These are phyloP conservation scores for Poeciliopsis turrubarensis DNA, from an alignment of 2,113 vertebrate genomes.

Conservation along the genomic window DNA sequence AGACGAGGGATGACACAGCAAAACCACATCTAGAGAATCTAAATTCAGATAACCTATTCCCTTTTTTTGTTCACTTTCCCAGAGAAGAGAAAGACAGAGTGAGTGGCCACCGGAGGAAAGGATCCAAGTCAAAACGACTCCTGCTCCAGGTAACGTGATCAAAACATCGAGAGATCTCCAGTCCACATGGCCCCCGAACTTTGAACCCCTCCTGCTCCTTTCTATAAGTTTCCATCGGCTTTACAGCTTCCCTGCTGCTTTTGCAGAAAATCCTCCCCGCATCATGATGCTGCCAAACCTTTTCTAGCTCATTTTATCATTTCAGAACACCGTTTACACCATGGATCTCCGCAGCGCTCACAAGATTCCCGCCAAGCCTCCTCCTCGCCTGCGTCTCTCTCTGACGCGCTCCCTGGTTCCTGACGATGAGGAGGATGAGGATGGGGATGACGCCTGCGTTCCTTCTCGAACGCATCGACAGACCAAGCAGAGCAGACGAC, in stretches of 20 bases:
- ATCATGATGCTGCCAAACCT: not conserved
- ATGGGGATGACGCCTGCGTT: conserved; percentile 36
- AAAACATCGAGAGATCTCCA: too few relatives aligned
- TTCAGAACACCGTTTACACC: conserved; percentile 84
- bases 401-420: conserved; percentile 64
- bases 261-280: not conserved
- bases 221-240: too few relatives aligned
- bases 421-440: conserved; percentile 45
- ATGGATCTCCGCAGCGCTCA: conserved; percentile 97
- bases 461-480: conserved; percentile 35
- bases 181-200: too few relatives aligned
- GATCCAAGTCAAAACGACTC: conserved; percentile 89
- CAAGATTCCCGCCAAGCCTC: conserved; percentile 81
- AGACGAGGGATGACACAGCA: not conserved
- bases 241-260: too few relatives aligned
- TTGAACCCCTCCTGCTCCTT: too few relatives aligned
- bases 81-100: conserved; percentile 93
- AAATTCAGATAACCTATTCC: not conserved
- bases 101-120: conserved; percentile 89
- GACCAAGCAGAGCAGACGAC: conserved; percentile 32
- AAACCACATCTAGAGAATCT: not conserved
- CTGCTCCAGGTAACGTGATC: conserved; percentile 86
- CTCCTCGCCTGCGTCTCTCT: conserved; percentile 71
- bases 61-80: conserved; percentile 16
- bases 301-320: conserved; percentile 1